These are phyloP conservation scores for Drosophila robusta DNA, from an alignment of 2,888 invertebrate species.

Conservation along the genomic window DNA sequence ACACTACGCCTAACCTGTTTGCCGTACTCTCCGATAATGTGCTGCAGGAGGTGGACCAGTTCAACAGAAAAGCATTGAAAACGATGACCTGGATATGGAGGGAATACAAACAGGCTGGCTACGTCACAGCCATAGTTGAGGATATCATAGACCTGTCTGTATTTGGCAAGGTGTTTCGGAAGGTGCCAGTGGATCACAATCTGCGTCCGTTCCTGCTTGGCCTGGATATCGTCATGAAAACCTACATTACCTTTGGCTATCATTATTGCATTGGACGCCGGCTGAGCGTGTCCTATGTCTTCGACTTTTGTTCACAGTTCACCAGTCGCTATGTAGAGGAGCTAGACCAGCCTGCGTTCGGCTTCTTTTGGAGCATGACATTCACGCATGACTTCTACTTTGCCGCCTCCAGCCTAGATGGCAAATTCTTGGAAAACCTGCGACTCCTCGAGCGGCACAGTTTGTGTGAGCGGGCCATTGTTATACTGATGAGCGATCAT, in stretches of 20 bases:
- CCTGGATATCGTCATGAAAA: conserved; percentile 85
- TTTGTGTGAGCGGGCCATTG: background rate
- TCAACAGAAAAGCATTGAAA: conserved; percentile 84
- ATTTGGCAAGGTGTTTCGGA: no score
- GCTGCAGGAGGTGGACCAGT: no score
- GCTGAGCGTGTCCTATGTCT: conserved; percentile 87
- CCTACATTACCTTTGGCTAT: conserved; percentile 9
- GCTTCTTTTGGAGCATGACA: conserved; percentile 90
- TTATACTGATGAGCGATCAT: background rate
- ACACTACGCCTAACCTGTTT: conserved; percentile 92
- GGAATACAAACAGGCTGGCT: conserved; percentile 88
- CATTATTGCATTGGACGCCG: conserved; percentile 87
- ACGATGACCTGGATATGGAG: conserved; percentile 90
- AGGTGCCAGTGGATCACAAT: conserved; percentile 90
- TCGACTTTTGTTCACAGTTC: conserved; percentile 89
- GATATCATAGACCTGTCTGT: conserved; percentile 84
- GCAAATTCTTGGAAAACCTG: conserved; percentile 87
- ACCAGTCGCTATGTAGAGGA: conserved; percentile 86
- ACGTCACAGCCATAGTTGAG: conserved; percentile 91
- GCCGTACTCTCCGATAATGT: background rate
- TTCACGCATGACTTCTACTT: conserved; percentile 89
- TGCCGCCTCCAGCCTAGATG: conserved; percentile 88
- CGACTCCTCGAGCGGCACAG: conserved; percentile 86
- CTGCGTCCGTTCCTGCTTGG: conserved; percentile 88
- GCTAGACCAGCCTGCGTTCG: conserved; percentile 87